Conservation (phyloP, 2,113 vertebrate genomes). For the Prinia subflava region DNA sequence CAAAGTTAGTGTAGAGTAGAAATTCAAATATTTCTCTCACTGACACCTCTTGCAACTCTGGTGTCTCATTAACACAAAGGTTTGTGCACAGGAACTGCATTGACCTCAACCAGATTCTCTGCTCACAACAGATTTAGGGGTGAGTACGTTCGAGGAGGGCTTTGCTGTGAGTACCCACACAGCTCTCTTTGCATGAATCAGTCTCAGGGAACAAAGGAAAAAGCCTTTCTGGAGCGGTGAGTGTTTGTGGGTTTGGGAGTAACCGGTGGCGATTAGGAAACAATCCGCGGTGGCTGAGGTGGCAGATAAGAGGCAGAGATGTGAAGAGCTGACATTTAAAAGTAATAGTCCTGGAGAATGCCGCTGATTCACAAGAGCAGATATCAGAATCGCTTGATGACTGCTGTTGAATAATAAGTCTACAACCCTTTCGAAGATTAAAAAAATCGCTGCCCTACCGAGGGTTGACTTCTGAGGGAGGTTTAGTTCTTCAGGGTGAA, state of each 20-base stretch:
- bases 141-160: not conserved
- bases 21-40: not conserved
- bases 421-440: not conserved
- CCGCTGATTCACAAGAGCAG: not conserved
- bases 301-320: not conserved
- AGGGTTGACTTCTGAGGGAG: not conserved
- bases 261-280: not conserved
- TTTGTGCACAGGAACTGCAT: not conserved
- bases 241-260: conserved; percentile 8
- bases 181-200: not conserved
- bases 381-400: not conserved
- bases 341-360: not conserved
- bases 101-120: not conserved
- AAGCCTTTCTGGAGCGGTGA: not conserved
- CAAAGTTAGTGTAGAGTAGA: not conserved
- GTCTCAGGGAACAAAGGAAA: not conserved
- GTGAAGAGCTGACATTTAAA: not conserved
- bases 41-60: not conserved
- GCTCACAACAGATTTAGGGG: not conserved
- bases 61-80: not conserved
- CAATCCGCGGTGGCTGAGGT: not conserved
- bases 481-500: not conserved
- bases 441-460: not conserved
- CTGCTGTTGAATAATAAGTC: not conserved
- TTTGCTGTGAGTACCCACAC: not conserved